Evolutionary conservation across 2,797 vertebrate genomes (phyloP).

Genomic region (Hemitrygon akajei): DNA sequence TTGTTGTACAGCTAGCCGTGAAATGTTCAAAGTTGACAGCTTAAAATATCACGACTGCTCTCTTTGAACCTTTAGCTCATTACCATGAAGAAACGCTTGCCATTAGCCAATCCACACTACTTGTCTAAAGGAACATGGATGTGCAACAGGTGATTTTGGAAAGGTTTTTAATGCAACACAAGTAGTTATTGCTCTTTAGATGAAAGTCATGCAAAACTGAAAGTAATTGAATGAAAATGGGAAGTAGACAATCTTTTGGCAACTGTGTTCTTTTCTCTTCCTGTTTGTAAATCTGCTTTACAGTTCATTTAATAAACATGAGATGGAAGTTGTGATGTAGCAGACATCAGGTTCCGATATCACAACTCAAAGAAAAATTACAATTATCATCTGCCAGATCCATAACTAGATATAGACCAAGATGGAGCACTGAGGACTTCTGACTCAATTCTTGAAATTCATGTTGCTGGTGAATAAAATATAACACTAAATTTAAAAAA

Average conservation of each 20-base stretch:
- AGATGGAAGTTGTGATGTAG: not conserved
- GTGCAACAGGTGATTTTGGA: not conserved
- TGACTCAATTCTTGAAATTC: not conserved
- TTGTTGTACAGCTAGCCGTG: not conserved
- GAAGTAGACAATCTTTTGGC: not conserved
- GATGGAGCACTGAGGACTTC: not conserved
- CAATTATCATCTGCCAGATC: not conserved
- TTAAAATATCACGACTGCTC: not conserved
- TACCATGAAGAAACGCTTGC: not conserved
- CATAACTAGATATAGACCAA: not conserved
- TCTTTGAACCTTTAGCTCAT: not conserved
- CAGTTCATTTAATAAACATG: not conserved
- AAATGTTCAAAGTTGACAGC: not conserved
- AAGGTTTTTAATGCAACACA: not conserved
- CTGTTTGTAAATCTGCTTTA: not conserved
- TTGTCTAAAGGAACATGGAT: not conserved
- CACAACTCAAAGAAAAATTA: not conserved
- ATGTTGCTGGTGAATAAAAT: not conserved
- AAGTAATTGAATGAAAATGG: not conserved
- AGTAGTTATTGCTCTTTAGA: not conserved
- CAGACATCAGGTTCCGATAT: not conserved
- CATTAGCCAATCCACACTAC: not conserved
- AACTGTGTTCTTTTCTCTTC: not conserved
- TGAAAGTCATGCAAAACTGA: not conserved
- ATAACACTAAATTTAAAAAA: not conserved